These are phyloP conservation scores for Tragelaphus scriptus DNA, from an alignment of 2,113 vertebrate genomes.

Conservation along the genomic window DNA sequence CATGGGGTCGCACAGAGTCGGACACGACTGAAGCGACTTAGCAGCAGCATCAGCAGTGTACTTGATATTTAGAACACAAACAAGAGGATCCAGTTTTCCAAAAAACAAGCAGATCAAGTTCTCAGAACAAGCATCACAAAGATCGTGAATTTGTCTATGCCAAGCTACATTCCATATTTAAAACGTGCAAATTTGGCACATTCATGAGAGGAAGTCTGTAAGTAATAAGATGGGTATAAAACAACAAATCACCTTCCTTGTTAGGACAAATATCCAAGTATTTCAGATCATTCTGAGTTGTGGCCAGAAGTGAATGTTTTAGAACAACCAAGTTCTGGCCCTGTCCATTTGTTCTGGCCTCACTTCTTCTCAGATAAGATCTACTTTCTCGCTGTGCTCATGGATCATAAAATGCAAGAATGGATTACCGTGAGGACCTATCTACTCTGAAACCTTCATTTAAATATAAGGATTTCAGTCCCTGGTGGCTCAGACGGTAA, in stretches of 20 bases:
- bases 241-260: background rate
- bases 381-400: background rate
- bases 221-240: background rate
- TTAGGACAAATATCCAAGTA: background rate
- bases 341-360: background rate
- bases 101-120: background rate
- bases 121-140: background rate
- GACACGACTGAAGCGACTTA: too few relatives aligned
- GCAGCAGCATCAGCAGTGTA: background rate
- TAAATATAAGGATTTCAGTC: background rate
- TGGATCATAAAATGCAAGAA: background rate
- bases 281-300: background rate
- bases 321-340: background rate
- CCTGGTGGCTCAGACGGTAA: too few relatives aligned
- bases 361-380: background rate
- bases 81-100: background rate
- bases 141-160: background rate
- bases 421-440: background rate
- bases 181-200: background rate
- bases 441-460: background rate
- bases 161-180: background rate
- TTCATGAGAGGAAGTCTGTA: background rate
- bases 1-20: too few relatives aligned
- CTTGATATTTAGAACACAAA: constrained; percentile 22
- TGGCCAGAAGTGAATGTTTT: background rate